Conservation (phyloP, 1,140 invertebrate genomes). For the Heliconius melpomene region DNA sequence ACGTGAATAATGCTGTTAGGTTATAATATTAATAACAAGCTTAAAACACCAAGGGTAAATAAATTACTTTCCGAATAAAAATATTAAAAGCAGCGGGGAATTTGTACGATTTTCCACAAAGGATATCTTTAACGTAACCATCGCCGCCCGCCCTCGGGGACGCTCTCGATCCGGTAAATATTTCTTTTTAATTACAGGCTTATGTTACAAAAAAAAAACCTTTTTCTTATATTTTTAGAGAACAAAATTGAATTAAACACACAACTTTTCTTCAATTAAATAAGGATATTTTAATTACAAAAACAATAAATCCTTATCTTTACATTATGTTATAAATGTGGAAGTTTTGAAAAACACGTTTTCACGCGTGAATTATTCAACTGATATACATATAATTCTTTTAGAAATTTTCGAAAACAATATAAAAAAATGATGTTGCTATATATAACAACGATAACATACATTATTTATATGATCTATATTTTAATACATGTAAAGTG, state of each 20-base stretch:
- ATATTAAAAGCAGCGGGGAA: not conserved
- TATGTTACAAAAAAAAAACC: not conserved
- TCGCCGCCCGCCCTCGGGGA: not conserved
- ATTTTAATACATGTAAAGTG: too few relatives aligned
- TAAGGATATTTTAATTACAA: not conserved
- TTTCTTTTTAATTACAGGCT: constrained; percentile 7
- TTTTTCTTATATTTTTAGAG: not conserved
- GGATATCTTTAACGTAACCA: constrained; percentile 3
- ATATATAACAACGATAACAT: too few relatives aligned
- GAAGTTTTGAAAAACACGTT: too few relatives aligned
- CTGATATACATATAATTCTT: too few relatives aligned
- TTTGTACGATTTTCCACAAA: constrained; percentile 9
- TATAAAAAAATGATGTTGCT: too few relatives aligned
- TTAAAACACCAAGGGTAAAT: not conserved
- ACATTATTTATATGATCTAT: too few relatives aligned
- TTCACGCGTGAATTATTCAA: too few relatives aligned
- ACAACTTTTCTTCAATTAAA: not conserved
- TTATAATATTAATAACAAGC: constrained; percentile 4
- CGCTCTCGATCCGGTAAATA: constrained; percentile 5
- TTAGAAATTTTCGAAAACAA: too few relatives aligned
- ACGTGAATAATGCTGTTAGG: not conserved
- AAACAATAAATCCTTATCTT: not conserved
- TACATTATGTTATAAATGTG: too few relatives aligned
- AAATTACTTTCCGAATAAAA: not conserved
- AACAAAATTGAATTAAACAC: not conserved